phyloP scores from a whole-genome alignment of 2,888 invertebrate genomes.

The Trichopria drosophilae region DNA sequence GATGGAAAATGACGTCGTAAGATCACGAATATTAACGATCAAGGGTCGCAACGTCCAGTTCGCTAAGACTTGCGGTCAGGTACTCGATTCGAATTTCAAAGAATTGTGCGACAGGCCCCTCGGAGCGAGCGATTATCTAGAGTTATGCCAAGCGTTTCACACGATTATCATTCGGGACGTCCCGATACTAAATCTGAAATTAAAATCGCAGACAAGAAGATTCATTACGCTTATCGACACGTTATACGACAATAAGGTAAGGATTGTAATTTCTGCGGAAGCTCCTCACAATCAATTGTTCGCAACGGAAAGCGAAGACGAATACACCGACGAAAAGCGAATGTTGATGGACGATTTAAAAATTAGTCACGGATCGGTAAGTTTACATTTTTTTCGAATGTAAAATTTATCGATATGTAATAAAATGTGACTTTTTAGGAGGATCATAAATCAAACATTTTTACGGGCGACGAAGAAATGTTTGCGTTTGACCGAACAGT shows the following conservation, averaged over 20 bases:
- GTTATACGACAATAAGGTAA: constrained; percentile 88
- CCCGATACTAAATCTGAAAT: constrained; percentile 77
- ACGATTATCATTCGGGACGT: constrained; percentile 90
- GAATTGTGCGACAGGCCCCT: constrained; percentile 92
- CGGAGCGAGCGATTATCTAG: constrained; percentile 93
- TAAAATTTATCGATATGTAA: background rate
- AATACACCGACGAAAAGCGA: constrained; percentile 76
- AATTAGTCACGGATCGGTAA: constrained; percentile 74
- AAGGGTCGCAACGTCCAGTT: constrained; percentile 88
- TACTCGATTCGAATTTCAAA: constrained; percentile 84
- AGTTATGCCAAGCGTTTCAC: constrained; percentile 91
- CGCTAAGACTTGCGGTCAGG: constrained; percentile 86
- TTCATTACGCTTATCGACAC: constrained; percentile 98
- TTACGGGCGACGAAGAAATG: constrained; percentile 96
- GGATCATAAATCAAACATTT: constrained; percentile 82
- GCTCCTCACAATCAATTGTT: constrained; percentile 78
- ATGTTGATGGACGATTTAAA: constrained; percentile 94
- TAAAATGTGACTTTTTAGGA: constrained; percentile 60
- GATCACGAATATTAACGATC: constrained; percentile 83
- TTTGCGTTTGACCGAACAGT: constrained; percentile 95
- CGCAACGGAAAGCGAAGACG: constrained; percentile 60
- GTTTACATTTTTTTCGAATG: constrained; percentile 41
- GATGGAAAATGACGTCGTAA: constrained; percentile 86
- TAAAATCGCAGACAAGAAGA: constrained; percentile 85
- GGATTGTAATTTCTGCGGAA: constrained; percentile 81